Percentiles rank a stretch among this genome's conserved stretches.
Evolutionary conservation across 2,888 invertebrate genomes (phyloP).

Genomic region (Watsonalla binaria): DNA sequence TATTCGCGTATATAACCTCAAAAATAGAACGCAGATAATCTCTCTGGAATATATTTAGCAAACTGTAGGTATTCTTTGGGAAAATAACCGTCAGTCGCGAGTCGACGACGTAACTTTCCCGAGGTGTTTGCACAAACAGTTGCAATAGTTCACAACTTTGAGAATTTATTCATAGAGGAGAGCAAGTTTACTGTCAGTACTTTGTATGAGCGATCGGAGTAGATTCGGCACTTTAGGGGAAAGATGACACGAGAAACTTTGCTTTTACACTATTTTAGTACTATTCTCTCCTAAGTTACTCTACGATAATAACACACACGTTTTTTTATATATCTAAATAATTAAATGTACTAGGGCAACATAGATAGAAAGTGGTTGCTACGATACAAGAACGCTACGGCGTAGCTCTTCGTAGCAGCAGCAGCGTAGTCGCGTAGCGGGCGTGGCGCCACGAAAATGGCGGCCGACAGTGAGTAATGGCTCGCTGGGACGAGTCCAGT

Average conservation of each 20-base stretch:
- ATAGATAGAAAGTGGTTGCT: constrained; percentile 29
- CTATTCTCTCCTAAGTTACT: no score
- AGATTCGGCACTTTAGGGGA: neutral
- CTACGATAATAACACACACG: no score
- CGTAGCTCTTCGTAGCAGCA: constrained; percentile 54
- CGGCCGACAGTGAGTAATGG: constrained; percentile 77
- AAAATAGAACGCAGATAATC: neutral
- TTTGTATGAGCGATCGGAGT: constrained; percentile 6
- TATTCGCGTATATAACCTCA: no score
- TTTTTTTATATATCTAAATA: constrained; percentile 3
- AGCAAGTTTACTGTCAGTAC: constrained; percentile 5
- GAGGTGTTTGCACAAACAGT: constrained; percentile 22
- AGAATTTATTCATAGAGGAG: constrained; percentile 17
- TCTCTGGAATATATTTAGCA: neutral
- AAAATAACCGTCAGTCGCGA: neutral
- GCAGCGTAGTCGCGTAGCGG: constrained; percentile 59
- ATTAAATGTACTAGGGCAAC: constrained; percentile 28
- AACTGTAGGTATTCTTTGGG: neutral
- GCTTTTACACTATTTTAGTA: neutral
- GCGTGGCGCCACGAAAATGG: constrained; percentile 72
- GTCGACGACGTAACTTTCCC: constrained; percentile 11
- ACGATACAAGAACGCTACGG: constrained; percentile 33
- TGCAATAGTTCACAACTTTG: constrained; percentile 20
- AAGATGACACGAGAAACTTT: neutral
- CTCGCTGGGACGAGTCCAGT: constrained; percentile 73